A percentile compares a stretch with the other conserved stretches of the same genome.
Evolutionary conservation across 2,113 vertebrate species (phyloP).

Genomic region (Hippocampus mohnikei): DNA sequence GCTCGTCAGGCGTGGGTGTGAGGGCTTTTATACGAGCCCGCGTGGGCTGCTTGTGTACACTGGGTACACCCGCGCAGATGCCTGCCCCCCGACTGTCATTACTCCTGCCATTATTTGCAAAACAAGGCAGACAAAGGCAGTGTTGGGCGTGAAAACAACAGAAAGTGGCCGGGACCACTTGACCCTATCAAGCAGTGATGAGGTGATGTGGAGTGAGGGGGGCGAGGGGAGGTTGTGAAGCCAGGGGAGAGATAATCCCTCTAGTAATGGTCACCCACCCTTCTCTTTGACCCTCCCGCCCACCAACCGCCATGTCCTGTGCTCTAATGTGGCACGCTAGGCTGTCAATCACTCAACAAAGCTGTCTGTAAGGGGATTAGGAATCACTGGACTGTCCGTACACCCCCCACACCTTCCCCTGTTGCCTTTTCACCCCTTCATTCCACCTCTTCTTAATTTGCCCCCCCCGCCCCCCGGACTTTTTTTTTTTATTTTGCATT

Average conservation of each 20-base stretch:
- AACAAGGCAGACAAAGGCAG: conserved; percentile 59
- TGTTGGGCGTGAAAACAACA: conserved; percentile 59
- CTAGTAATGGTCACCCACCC: conserved; percentile 43
- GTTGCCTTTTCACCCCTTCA: conserved; percentile 12
- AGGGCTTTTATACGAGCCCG: conserved; percentile 11
- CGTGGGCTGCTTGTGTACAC: conserved; percentile 45
- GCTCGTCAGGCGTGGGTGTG: conserved; percentile 47
- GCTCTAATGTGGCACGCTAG: conserved; percentile 57
- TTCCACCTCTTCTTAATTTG: background rate
- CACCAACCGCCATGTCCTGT: conserved; percentile 3
- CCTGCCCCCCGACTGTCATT: conserved; percentile 9
- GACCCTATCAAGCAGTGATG: conserved; percentile 59
- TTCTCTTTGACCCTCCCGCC: background rate
- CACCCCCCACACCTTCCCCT: conserved; percentile 17
- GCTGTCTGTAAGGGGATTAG: conserved; percentile 76
- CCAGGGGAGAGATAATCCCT: conserved; percentile 68
- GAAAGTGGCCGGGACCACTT: conserved; percentile 72
- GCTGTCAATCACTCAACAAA: conserved; percentile 79
- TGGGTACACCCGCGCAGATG: conserved; percentile 23
- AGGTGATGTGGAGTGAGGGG: conserved; percentile 15
- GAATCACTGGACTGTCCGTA: conserved; percentile 42
- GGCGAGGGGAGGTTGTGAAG: conserved; percentile 13
- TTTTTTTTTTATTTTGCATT: background rate
- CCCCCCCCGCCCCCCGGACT: background rate
- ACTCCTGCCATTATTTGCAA: conserved; percentile 52